These are phyloP conservation scores for Rhinogobio ventralis DNA, from an alignment of 2,797 vertebrate species.

Conservation along the genomic window DNA sequence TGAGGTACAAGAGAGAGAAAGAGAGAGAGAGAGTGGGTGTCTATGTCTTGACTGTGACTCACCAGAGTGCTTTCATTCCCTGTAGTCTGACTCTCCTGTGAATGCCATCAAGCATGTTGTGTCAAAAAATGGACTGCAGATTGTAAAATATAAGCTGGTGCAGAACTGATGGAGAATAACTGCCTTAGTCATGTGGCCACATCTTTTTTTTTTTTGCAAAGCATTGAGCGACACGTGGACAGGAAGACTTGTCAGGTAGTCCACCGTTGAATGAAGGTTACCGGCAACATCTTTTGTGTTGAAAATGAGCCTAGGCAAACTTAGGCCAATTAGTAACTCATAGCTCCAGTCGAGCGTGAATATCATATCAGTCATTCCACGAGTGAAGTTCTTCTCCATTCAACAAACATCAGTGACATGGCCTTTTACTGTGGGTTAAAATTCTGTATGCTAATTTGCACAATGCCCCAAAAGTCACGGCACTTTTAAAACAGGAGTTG, in stretches of 20 bases:
- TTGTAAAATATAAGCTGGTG: constrained; percentile 40
- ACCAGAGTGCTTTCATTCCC: constrained; percentile 25
- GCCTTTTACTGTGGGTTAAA: constrained; percentile 48
- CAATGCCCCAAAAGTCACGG: constrained; percentile 49
- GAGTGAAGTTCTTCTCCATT: constrained; percentile 15
- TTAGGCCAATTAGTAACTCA: not conserved
- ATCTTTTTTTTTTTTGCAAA: not conserved
- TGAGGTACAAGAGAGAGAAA: constrained; percentile 8
- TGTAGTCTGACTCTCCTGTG: not conserved
- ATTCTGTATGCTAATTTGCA: constrained; percentile 46
- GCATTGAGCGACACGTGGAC: not conserved
- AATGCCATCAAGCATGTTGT: constrained; percentile 22
- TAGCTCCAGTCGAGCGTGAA: constrained; percentile 30
- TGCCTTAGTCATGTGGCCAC: not conserved
- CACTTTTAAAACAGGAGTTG: constrained; percentile 42
- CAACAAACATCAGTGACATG: constrained; percentile 22
- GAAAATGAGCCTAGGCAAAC: constrained; percentile 26
- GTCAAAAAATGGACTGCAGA: constrained; percentile 31
- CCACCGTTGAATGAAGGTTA: constrained; percentile 36
- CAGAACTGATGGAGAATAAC: constrained; percentile 29
- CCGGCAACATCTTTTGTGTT: constrained; percentile 23
- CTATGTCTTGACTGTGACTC: constrained; percentile 35
- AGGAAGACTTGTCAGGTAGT: constrained; percentile 22
- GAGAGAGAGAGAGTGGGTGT: constrained; percentile 4
- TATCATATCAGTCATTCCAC: constrained; percentile 49